These are phyloP conservation scores for Brachionus plicatilis DNA, from an alignment of 1,140 invertebrate genomes.

Conservation along the genomic window DNA sequence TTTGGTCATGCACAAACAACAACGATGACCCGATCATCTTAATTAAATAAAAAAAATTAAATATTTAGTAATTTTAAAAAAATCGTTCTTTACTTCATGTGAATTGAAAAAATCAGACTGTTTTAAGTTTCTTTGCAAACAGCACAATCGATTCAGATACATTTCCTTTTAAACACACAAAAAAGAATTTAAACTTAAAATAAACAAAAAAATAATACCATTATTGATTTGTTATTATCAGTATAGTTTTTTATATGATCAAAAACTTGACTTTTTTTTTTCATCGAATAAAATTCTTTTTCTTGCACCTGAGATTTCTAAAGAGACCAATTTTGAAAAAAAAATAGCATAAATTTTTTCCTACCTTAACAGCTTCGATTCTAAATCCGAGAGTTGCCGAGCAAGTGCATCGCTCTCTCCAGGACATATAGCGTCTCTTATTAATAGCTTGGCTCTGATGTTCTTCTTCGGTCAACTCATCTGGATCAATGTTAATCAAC, in stretches of 20 bases:
- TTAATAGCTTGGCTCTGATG: constrained; percentile 79
- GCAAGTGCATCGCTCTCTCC: constrained; percentile 92
- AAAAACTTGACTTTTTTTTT: constrained; percentile 1
- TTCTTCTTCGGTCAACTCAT: constrained; percentile 83
- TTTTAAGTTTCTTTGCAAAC: constrained; percentile 62
- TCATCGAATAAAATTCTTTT: constrained; percentile 30
- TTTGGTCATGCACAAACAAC: constrained; percentile 84
- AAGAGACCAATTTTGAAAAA: not conserved
- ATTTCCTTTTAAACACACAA: constrained; percentile 18
- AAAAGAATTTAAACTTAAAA: not conserved
- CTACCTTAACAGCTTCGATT: constrained; percentile 85
- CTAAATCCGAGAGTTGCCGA: constrained; percentile 88
- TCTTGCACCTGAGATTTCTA: constrained; percentile 23
- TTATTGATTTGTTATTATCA: not conserved
- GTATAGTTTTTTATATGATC: constrained; percentile 12
- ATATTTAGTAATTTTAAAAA: constrained; percentile 47
- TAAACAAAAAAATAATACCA: not conserved
- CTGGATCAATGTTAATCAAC: constrained; percentile 88
- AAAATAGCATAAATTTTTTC: not conserved
- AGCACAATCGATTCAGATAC: constrained; percentile 46
- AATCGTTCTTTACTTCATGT: constrained; percentile 68
- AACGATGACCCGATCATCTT: constrained; percentile 90
- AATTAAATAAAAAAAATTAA: constrained; percentile 43
- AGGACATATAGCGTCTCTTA: constrained; percentile 92
- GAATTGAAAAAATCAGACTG: constrained; percentile 77